These are phyloP conservation scores for Takifugu flavidus DNA, from an alignment of 2,113 vertebrate species.

Conservation along the genomic window DNA sequence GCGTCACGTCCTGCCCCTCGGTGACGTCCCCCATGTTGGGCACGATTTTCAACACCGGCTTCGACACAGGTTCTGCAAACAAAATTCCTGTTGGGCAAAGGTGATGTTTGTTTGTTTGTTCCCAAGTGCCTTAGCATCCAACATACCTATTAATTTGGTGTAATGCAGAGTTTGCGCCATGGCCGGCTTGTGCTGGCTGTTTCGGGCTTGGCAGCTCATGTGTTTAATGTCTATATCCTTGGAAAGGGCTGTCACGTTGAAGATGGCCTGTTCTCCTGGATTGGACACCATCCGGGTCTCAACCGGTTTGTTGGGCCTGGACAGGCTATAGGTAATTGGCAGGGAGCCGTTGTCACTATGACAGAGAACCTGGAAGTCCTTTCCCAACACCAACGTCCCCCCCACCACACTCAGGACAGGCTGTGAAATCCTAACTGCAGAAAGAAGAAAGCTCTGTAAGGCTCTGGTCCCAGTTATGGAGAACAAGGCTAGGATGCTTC, in stretches of 20 bases:
- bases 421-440: constrained; percentile 50
- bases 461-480: neutral
- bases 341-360: constrained; percentile 56
- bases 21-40: constrained; percentile 21
- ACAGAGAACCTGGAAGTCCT: constrained; percentile 62
- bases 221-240: constrained; percentile 25
- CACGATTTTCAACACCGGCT: constrained; percentile 31
- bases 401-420: constrained; percentile 53
- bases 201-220: constrained; percentile 49
- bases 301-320: accelerated
- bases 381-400: constrained; percentile 54
- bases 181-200: neutral
- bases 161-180: constrained; percentile 9
- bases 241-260: constrained; percentile 47
- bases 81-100: neutral
- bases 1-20: constrained; percentile 53
- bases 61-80: constrained; percentile 62
- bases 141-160: constrained; percentile 61
- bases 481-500: neutral
- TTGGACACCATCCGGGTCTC: neutral
- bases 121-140: neutral
- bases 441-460: neutral
- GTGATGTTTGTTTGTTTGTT: neutral
- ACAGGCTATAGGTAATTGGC: constrained; percentile 63
- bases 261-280: constrained; percentile 40